These are phyloP conservation scores for Uloborus plumipes DNA, from an alignment of 2,888 invertebrate genomes.

Conservation along the genomic window DNA sequence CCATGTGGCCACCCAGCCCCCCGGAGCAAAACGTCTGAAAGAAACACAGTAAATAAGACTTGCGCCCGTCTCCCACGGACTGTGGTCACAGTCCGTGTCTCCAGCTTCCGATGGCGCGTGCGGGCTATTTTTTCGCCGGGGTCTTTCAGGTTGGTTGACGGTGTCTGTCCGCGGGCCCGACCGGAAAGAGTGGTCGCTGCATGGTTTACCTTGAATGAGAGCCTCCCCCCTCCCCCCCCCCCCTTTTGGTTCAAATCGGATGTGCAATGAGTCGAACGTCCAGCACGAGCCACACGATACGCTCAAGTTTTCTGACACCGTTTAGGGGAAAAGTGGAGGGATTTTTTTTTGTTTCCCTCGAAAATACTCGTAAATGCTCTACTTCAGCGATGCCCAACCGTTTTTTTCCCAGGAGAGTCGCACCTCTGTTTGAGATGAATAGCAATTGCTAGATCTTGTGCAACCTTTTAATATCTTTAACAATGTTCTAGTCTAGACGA, in stretches of 20 bases:
- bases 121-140: slow-evolving; percentile 3
- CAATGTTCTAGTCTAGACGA: no score
- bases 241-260: background rate
- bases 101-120: slow-evolving; percentile 25
- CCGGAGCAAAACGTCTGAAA: no score
- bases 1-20: no score
- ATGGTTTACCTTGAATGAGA: slow-evolving; percentile 35
- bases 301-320: slow-evolving; percentile 1
- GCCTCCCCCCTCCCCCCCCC: background rate
- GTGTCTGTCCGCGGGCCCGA: slow-evolving; percentile 12
- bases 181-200: slow-evolving; percentile 38
- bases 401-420: no score
- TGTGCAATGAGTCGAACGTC: slow-evolving; percentile 10
- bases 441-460: no score
- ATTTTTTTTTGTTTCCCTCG: no score
- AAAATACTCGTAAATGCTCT: no score
- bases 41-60: no score
- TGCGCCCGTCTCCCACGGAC: background rate
- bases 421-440: no score
- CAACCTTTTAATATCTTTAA: no score
- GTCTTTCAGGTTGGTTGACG: slow-evolving; percentile 31
- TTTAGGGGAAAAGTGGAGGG: no score
- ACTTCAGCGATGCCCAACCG: no score
- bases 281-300: slow-evolving; percentile 22
- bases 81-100: slow-evolving; percentile 10